These are phyloP conservation scores for Sebastes cheni DNA, from an alignment of 2,797 vertebrate genomes.

Conservation along the genomic window DNA sequence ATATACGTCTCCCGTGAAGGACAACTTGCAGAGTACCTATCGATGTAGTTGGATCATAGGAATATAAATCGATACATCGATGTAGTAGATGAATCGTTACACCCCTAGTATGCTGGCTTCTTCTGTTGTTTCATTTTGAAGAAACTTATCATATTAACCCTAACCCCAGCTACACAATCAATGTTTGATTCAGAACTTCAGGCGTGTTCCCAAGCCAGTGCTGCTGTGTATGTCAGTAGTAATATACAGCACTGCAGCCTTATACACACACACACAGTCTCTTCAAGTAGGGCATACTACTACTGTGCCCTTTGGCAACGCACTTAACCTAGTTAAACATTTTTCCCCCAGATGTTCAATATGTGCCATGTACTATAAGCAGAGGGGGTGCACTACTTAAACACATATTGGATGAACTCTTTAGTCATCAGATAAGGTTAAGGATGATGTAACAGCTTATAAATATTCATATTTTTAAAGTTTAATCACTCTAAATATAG, in stretches of 20 bases:
- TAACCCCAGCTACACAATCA: too few relatives aligned
- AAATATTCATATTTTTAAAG: background rate
- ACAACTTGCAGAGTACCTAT: too few relatives aligned
- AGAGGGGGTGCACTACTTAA: background rate
- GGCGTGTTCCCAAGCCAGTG: background rate
- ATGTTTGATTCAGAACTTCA: too few relatives aligned
- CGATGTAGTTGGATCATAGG: too few relatives aligned
- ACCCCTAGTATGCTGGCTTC: too few relatives aligned
- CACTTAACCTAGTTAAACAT: constrained; percentile 68
- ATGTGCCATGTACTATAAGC: constrained; percentile 12
- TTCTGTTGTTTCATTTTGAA: too few relatives aligned
- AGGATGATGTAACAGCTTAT: constrained; percentile 2
- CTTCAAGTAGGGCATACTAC: constrained; percentile 49
- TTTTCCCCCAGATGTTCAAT: constrained; percentile 40
- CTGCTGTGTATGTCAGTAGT: background rate
- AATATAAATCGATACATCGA: too few relatives aligned
- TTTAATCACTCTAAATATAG: background rate
- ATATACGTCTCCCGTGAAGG: too few relatives aligned
- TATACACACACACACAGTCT: constrained; percentile 1
- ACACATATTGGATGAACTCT: background rate
- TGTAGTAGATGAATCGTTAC: too few relatives aligned
- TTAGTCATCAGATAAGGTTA: background rate
- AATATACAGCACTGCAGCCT: background rate
- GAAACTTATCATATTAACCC: too few relatives aligned
- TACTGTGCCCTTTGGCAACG: constrained; percentile 41